A percentile compares a stretch with the other conserved stretches of the same genome.
Conservation (phyloP, 2,888 invertebrate species). For the Coenonympha glycerion region DNA sequence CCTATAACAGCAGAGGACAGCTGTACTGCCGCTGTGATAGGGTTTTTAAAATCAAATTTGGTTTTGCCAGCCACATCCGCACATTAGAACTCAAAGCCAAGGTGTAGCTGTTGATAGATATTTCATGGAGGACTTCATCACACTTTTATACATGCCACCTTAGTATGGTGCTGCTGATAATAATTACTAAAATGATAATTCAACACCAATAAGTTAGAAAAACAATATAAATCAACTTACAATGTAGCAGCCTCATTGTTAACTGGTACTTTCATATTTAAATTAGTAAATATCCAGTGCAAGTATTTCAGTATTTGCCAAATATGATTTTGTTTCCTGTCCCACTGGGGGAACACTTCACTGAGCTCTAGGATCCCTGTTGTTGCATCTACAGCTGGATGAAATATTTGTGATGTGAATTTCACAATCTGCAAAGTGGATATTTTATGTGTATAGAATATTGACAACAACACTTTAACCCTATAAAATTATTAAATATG, state of each 20-base stretch:
- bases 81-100: no score
- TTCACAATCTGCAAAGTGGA: constrained; percentile 79
- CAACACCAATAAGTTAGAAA: no score
- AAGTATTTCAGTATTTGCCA: constrained; percentile 94
- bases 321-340: constrained; percentile 85
- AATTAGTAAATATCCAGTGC: constrained; percentile 86
- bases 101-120: no score
- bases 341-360: constrained; percentile 91
- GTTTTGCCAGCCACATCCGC: no score
- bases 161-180: no score
- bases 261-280: constrained; percentile 82
- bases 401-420: constrained; percentile 89
- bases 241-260: constrained; percentile 82
- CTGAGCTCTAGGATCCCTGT: constrained; percentile 86
- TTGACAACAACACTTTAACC: not conserved
- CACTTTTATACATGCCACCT: no score
- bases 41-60: no score
- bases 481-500: not conserved
- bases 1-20: no score
- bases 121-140: no score
- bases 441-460: not conserved
- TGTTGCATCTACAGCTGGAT: constrained; percentile 87
- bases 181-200: no score
- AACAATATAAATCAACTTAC: constrained; percentile 76
- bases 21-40: no score